These are phyloP conservation scores for Pachypanchax playfairii DNA, from an alignment of 2,113 vertebrate genomes.

Conservation along the genomic window DNA sequence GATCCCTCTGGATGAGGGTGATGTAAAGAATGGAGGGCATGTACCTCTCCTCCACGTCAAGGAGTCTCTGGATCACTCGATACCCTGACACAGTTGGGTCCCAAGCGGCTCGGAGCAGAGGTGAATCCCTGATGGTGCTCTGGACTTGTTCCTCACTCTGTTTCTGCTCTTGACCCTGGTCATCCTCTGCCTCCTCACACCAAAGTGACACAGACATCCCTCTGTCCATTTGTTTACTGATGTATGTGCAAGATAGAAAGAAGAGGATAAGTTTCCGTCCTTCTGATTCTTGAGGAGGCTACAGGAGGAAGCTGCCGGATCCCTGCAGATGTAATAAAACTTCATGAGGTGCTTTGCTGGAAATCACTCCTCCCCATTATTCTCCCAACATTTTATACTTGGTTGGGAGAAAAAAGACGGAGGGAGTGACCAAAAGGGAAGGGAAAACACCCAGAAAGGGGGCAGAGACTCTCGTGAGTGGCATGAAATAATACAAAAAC, in stretches of 20 bases:
- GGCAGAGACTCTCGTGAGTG: constrained; percentile 39
- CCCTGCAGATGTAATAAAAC: not conserved
- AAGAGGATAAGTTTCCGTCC: not conserved
- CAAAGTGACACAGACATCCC: constrained; percentile 76
- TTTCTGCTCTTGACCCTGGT: constrained; percentile 25
- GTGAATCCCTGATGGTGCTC: not conserved
- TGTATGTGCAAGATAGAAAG: constrained; percentile 11
- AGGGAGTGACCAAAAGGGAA: constrained; percentile 19
- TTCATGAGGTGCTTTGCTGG: constrained; percentile 21
- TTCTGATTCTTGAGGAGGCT: constrained; percentile 8
- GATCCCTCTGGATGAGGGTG: constrained; percentile 77
- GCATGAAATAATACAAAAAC: constrained; percentile 66
- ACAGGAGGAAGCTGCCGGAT: not conserved
- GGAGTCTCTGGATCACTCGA: constrained; percentile 78
- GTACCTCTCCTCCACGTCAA: constrained; percentile 77
- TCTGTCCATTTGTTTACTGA: constrained; percentile 37
- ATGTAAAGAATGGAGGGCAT: constrained; percentile 77
- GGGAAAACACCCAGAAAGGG: constrained; percentile 1
- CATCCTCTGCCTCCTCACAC: constrained; percentile 77
- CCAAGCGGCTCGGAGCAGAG: constrained; percentile 72
- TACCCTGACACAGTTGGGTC: constrained; percentile 79
- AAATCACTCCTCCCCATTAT: not conserved
- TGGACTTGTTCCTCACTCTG: not conserved
- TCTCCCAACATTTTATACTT: constrained; percentile 65
- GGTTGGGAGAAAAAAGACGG: constrained; percentile 19